Percentiles rank a stretch among this genome's conserved stretches.
Conservation (phyloP, 2,797 vertebrate genomes). For the Eulemur coronatus region DNA sequence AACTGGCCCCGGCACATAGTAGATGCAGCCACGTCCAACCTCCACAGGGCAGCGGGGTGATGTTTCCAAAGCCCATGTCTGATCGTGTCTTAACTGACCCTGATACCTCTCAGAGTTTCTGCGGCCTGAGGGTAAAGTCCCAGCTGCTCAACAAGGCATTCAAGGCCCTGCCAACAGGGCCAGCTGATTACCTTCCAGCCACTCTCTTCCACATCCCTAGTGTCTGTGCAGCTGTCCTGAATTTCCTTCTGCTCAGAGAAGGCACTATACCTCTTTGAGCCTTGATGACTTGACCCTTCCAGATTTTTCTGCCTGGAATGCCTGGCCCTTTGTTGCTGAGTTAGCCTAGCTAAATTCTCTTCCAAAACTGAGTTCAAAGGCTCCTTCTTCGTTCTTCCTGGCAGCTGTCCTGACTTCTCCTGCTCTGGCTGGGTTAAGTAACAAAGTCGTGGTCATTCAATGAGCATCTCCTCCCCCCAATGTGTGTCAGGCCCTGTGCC, state of each 20-base stretch:
- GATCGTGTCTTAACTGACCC: neutral
- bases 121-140: neutral
- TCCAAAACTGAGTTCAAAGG: neutral
- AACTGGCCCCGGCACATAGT: neutral
- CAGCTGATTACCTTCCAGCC: neutral
- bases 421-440: neutral
- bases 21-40: neutral
- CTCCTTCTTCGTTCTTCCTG: constrained; percentile 6
- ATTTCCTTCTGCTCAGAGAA: neutral
- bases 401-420: constrained; percentile 44
- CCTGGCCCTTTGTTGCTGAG: constrained; percentile 36
- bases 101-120: neutral
- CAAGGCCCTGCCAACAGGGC: neutral
- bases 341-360: constrained; percentile 21
- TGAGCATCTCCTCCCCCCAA: neutral
- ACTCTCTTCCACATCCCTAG: neutral
- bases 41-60: neutral
- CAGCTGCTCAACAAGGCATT: no score
- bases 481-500: neutral
- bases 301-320: constrained; percentile 46
- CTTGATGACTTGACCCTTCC: constrained; percentile 14
- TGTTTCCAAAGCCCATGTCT: neutral
- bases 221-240: neutral
- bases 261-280: neutral
- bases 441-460: neutral